Conservation (phyloP, 2,113 vertebrate genomes). For the Protobothrops mucrosquamatus region DNA sequence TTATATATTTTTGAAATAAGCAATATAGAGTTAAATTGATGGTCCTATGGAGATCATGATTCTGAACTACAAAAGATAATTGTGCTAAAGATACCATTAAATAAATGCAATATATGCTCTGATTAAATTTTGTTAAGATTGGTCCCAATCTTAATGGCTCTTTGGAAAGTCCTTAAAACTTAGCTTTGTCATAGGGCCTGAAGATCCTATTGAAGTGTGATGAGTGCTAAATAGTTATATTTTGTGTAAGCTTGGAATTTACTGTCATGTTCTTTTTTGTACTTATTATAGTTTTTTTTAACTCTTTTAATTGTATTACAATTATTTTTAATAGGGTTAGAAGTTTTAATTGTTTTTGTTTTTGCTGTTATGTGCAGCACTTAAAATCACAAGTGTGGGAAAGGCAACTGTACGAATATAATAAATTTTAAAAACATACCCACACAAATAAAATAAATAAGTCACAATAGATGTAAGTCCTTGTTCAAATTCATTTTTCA, state of each 20-base stretch:
- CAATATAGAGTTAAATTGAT: not conserved
- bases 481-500: not conserved
- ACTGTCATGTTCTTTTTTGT: not conserved
- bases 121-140: not conserved
- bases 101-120: not conserved
- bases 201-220: not conserved
- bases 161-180: not conserved
- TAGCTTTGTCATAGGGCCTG: not conserved
- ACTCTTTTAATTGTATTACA: not conserved
- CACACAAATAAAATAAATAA: not conserved
- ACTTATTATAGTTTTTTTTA: not conserved
- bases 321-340: not conserved
- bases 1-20: not conserved
- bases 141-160: not conserved
- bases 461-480: not conserved
- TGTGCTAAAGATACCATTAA: not conserved
- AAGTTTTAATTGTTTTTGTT: not conserved
- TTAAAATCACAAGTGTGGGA: not conserved
- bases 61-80: not conserved
- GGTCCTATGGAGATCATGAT: not conserved
- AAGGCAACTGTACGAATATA: not conserved
- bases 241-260: not conserved
- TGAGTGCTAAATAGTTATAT: not conserved
- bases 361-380: not conserved
- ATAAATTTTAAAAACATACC: not conserved